Conservation (phyloP, 2,888 invertebrate species). For the Spatulosminthurus flaviceps region DNA sequence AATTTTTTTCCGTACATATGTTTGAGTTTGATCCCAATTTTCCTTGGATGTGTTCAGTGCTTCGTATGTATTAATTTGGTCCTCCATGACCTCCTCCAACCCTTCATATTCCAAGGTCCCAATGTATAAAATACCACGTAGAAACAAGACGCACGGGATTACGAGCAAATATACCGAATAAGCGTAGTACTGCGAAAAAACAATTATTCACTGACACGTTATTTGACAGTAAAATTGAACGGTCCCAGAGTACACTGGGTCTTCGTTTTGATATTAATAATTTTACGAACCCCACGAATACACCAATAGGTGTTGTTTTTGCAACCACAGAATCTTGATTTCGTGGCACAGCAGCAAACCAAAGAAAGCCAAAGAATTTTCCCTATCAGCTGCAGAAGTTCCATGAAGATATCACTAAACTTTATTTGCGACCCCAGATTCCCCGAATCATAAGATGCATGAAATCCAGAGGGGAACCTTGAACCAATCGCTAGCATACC, state of each 20-base stretch:
- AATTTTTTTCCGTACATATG: neutral
- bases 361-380: neutral
- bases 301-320: neutral
- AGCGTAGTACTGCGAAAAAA: constrained; percentile 4
- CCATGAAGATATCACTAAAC: no score
- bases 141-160: neutral
- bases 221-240: no score
- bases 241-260: no score
- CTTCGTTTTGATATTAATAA: no score
- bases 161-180: neutral
- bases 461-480: no score
- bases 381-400: no score
- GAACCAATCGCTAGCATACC: no score
- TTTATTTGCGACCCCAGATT: no score
- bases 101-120: neutral
- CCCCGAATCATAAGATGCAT: no score
- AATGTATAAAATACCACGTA: neutral
- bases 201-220: no score
- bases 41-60: neutral
- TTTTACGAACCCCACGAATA: neutral
- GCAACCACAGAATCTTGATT: neutral
- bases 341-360: neutral
- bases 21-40: neutral
- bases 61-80: neutral
- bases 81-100: neutral